Conservation (phyloP, 2,888 invertebrate genomes). For the Acleris emargana region DNA sequence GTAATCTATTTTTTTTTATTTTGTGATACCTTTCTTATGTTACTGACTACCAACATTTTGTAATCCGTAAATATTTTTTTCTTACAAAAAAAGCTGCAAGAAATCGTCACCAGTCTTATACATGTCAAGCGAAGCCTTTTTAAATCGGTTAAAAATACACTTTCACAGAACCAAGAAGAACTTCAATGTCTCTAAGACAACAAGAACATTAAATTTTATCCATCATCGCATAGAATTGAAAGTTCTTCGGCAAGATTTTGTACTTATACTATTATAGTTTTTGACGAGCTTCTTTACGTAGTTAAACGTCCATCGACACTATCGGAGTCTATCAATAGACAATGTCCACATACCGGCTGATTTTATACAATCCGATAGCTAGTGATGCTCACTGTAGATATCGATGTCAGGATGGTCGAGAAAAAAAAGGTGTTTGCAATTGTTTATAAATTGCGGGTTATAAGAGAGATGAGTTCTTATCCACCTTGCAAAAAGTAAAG, state of each 20-base stretch:
- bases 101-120: no score
- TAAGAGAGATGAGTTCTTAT: no score
- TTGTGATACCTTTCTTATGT: no score
- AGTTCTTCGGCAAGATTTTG: neutral
- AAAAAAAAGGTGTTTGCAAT: neutral
- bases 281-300: conserved; percentile 1
- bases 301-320: conserved; percentile 29
- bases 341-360: conserved; percentile 34
- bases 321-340: conserved; percentile 37
- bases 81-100: no score
- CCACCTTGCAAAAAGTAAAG: no score
- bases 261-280: no score
- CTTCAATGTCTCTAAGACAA: neutral
- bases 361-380: conserved; percentile 29
- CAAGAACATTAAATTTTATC: neutral
- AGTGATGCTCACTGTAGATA: conserved; percentile 26
- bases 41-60: no score
- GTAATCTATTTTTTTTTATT: no score
- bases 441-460: neutral
- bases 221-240: neutral
- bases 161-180: neutral
- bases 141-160: conserved; percentile 1
- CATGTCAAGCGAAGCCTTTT: neutral
- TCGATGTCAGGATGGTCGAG: neutral
- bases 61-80: no score